Percentiles rank a stretch among this genome's conserved stretches.
These are phyloP conservation scores for Hyles vespertilio DNA, from an alignment of 1,140 invertebrate species.

Conservation along the genomic window DNA sequence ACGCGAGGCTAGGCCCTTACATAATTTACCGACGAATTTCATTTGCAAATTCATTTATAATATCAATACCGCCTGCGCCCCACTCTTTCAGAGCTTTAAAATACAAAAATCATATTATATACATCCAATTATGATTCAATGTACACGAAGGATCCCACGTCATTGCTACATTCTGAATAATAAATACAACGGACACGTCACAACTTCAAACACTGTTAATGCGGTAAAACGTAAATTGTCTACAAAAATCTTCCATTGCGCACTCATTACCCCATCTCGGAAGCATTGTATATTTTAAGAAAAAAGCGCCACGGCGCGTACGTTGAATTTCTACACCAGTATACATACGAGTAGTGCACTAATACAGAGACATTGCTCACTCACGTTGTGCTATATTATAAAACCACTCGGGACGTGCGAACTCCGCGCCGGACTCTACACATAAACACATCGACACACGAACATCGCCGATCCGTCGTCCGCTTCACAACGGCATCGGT, in stretches of 20 bases:
- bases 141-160: conserved; percentile 25
- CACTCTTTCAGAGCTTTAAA: conserved; percentile 40
- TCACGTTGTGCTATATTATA: neutral
- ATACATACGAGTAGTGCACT: neutral
- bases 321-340: too few species aligned
- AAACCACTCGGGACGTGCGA: neutral
- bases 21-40: conserved; percentile 32
- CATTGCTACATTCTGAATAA: neutral
- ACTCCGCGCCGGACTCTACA: too few species aligned
- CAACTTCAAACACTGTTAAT: too few species aligned
- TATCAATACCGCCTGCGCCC: conserved; percentile 23
- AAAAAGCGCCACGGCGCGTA: too few species aligned
- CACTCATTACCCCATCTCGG: too few species aligned
- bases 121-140: conserved; percentile 63
- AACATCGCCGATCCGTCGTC: too few species aligned
- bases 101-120: conserved; percentile 36
- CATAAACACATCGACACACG: neutral
- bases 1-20: conserved; percentile 39
- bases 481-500: too few species aligned
- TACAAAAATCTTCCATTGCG: too few species aligned
- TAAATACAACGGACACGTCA: too few species aligned
- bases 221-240: too few species aligned
- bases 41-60: conserved; percentile 32
- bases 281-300: too few species aligned
- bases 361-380: neutral